Evolutionary conservation across 2,113 vertebrate species (phyloP).

Genomic region (Penelope pileata): DNA sequence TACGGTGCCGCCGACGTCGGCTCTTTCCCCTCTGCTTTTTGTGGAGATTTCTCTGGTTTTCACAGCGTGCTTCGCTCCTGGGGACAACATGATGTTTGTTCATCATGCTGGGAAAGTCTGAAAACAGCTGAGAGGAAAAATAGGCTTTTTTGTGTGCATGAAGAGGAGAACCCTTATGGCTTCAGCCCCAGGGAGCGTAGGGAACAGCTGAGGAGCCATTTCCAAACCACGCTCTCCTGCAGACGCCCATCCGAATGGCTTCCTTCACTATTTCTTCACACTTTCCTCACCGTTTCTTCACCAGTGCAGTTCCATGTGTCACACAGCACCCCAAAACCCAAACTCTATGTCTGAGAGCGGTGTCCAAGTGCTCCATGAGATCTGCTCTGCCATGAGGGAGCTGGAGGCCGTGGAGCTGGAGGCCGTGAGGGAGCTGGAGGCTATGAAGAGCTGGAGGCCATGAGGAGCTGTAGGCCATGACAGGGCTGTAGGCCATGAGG

Average conservation of each 20-base stretch:
- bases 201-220: not conserved
- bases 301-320: no score
- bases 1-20: not conserved
- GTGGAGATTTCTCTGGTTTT: not conserved
- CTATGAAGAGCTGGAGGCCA: no score
- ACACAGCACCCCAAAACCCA: no score
- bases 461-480: no score
- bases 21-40: not conserved
- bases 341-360: no score
- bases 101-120: not conserved
- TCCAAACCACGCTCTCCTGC: not conserved
- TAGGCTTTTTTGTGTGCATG: not conserved
- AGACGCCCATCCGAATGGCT: not conserved
- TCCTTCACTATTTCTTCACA: not conserved
- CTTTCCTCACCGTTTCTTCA: no score
- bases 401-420: no score
- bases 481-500: no score
- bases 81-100: not conserved
- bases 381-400: no score
- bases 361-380: no score
- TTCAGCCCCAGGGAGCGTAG: not conserved
- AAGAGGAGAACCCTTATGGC: not conserved
- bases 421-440: no score
- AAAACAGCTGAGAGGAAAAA: not conserved
- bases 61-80: not conserved